These are phyloP conservation scores for Platysternon megacephalum DNA, from an alignment of 2,113 vertebrate genomes.

Conservation along the genomic window DNA sequence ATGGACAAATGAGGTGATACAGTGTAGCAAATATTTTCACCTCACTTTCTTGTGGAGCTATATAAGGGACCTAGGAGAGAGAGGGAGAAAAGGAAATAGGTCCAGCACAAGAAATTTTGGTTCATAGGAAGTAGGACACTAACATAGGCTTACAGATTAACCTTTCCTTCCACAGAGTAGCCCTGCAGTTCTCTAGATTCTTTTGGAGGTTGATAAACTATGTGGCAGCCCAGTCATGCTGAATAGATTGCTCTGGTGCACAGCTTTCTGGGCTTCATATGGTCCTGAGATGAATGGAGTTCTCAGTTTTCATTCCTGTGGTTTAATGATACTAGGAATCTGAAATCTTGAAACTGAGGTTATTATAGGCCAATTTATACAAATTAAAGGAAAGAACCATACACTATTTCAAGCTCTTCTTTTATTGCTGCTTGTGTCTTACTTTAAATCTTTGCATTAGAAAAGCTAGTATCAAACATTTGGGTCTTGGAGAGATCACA, in stretches of 20 bases:
- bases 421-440: background rate
- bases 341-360: background rate
- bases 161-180: background rate
- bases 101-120: background rate
- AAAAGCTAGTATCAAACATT: background rate
- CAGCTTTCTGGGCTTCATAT: background rate
- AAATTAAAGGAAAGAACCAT: background rate
- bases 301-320: background rate
- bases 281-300: background rate
- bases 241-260: background rate
- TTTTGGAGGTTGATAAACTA: background rate
- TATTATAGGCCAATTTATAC: accelerated
- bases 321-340: background rate
- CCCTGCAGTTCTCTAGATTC: background rate
- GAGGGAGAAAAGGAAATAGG: background rate
- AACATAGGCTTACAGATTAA: background rate
- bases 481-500: background rate
- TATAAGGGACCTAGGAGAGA: background rate
- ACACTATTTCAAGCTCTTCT: background rate
- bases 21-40: background rate
- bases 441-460: background rate
- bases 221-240: background rate
- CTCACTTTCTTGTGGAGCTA: background rate
- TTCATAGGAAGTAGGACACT: background rate
- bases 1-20: background rate